phyloP scores from a whole-genome alignment of 1,140 invertebrate species.

The Thaumatotibia leucotreta region DNA sequence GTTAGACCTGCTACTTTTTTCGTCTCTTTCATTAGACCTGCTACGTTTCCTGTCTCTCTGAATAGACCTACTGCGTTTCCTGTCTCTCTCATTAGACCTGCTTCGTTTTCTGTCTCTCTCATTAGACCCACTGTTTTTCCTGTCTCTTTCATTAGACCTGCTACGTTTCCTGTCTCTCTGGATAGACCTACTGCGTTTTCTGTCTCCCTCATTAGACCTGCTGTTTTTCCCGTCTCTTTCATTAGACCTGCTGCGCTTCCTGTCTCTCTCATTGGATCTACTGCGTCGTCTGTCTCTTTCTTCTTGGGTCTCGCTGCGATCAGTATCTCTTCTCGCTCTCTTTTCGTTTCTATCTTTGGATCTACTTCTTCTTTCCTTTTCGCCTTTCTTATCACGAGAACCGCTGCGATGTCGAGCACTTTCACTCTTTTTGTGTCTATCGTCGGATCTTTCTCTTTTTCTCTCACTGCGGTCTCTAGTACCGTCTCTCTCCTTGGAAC shows the following conservation, averaged over 20 bases:
- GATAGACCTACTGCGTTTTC: not conserved
- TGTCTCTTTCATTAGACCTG: constrained; percentile 12
- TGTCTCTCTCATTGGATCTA: constrained; percentile 21
- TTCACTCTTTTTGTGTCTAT: constrained; percentile 23
- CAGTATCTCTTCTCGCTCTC: too few relatives aligned
- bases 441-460: not conserved
- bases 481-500: not conserved
- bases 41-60: not conserved
- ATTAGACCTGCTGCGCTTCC: too few relatives aligned
- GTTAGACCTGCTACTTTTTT: constrained; percentile 18
- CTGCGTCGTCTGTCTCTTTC: too few relatives aligned
- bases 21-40: not conserved
- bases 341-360: constrained; percentile 17
- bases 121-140: constrained; percentile 12
- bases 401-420: constrained; percentile 8
- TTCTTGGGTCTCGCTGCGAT: too few relatives aligned
- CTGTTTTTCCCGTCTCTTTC: too few relatives aligned
- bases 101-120: constrained; percentile 11
- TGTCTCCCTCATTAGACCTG: constrained; percentile 16
- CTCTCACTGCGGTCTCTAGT: not conserved
- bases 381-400: constrained; percentile 10
- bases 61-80: too few relatives aligned
- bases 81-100: constrained; percentile 5
- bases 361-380: constrained; percentile 13
- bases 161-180: constrained; percentile 19